A percentile compares a stretch with the other conserved stretches of the same genome.
Conservation (phyloP, 1,140 invertebrate species). For the Drosophila hydei region DNA sequence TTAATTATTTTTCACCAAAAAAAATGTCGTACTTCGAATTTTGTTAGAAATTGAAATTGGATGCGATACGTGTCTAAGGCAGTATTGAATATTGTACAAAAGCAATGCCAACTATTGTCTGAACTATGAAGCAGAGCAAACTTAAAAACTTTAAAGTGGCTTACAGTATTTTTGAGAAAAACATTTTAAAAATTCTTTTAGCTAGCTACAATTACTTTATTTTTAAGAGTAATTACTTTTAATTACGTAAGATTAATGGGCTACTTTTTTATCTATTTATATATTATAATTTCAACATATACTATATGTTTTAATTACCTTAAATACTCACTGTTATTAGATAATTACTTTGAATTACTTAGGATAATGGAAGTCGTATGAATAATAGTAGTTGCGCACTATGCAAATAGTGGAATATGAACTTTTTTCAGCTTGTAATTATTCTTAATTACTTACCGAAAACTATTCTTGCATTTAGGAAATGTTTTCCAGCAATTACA, state of each 20-base stretch:
- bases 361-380: too few relatives aligned
- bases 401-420: too few relatives aligned
- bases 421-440: not conserved
- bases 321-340: not conserved
- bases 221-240: too few relatives aligned
- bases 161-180: not conserved
- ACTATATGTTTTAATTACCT: not conserved
- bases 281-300: too few relatives aligned
- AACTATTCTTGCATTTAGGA: too few relatives aligned
- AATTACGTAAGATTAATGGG: too few relatives aligned
- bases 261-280: too few relatives aligned
- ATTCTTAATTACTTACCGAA: not conserved
- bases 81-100: too few relatives aligned
- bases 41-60: not conserved
- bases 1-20: not conserved
- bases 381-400: too few relatives aligned
- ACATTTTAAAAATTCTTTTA: too few relatives aligned
- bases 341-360: not conserved
- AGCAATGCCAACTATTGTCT: slow-evolving; percentile 2
- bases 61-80: not conserved
- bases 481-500: too few relatives aligned
- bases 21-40: slow-evolving; percentile 13
- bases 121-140: not conserved
- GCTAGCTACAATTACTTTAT: too few relatives aligned
- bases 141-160: not conserved